Conservation (phyloP, 2,888 invertebrate species). For the Pristionchus arcanus region DNA sequence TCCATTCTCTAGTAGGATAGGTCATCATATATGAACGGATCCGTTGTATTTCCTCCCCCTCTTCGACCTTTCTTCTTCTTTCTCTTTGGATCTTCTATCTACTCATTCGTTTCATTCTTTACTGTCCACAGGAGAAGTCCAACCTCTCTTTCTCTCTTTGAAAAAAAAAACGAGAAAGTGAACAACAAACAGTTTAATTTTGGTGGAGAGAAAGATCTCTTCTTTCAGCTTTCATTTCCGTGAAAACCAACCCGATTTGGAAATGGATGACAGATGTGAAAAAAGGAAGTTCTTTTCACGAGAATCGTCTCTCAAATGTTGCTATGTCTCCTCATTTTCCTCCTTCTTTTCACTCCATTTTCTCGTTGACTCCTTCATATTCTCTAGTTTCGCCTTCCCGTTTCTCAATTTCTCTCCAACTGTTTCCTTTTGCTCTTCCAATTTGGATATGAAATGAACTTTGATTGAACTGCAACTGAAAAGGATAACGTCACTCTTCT, state of each 20-base stretch:
- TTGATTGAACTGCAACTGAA: neutral
- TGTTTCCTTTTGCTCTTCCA: neutral
- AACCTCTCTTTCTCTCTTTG: neutral
- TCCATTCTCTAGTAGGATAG: neutral
- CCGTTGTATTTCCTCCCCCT: neutral
- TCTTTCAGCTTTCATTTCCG: neutral
- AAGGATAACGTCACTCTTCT: neutral
- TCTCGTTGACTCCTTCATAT: constrained; percentile 19
- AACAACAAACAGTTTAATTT: neutral
- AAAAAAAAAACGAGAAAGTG: neutral
- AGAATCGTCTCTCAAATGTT: neutral
- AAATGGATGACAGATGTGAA: neutral
- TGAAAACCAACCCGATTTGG: neutral
- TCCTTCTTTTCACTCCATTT: neutral
- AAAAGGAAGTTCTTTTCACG: neutral
- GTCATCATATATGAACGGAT: neutral
- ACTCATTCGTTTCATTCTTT: neutral
- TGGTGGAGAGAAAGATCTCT: neutral
- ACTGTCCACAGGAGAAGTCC: neutral
- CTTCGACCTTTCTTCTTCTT: neutral
- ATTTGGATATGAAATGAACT: neutral
- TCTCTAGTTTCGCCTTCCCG: neutral
- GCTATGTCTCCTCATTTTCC: neutral
- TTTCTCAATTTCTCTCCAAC: neutral
- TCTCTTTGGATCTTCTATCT: neutral